phyloP scores from a whole-genome alignment of 2,797 vertebrate species.

The Poeciliopsis turneri region DNA sequence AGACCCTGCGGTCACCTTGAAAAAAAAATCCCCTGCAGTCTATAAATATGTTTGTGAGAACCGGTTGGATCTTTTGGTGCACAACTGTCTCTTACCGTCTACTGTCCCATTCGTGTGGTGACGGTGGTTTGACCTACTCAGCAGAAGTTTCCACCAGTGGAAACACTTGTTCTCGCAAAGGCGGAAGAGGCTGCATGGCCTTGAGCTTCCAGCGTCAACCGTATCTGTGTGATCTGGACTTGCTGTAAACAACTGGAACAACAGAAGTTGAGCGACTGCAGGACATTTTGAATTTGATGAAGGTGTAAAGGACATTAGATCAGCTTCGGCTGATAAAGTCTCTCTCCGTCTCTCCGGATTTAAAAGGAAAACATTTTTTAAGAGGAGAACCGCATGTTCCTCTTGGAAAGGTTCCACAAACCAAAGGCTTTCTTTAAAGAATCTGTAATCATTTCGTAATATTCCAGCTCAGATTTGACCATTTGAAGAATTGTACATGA shows the following conservation, averaged over 20 bases:
- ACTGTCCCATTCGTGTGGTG: not conserved
- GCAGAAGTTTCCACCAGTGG: not conserved
- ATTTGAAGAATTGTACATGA: not conserved
- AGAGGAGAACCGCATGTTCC: not conserved
- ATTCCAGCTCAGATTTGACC: not conserved
- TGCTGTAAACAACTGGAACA: not conserved
- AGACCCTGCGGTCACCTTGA: not conserved
- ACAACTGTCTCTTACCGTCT: not conserved
- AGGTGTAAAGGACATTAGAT: not conserved
- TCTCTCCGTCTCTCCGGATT: not conserved
- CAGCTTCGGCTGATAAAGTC: not conserved
- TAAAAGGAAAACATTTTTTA: not conserved
- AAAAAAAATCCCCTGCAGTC: not conserved
- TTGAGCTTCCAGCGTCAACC: not conserved
- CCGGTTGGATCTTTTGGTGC: not conserved
- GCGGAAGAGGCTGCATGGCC: not conserved
- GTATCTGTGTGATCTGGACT: not conserved
- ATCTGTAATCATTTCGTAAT: not conserved
- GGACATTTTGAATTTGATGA: not conserved
- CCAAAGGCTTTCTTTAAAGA: not conserved
- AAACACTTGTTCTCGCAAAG: not conserved
- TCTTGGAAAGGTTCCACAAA: not conserved
- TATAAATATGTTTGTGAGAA: not conserved
- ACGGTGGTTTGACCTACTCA: not conserved
- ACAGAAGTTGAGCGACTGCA: not conserved